Base-by-base conservation (phyloP, 2,888 invertebrate genomes). In the Hymenopus coronatus region DNA sequence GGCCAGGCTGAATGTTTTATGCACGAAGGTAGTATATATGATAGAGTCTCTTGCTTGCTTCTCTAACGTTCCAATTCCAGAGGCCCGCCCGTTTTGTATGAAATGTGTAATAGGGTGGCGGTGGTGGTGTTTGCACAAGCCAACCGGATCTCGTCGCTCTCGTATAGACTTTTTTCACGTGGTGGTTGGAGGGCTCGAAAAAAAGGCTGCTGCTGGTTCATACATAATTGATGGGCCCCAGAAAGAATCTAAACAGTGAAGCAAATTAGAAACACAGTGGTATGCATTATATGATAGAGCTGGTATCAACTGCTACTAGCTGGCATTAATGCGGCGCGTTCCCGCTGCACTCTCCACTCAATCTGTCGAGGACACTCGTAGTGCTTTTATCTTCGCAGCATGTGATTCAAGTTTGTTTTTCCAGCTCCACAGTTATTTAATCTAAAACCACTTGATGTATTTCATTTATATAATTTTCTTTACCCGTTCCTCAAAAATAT, bases 161-260 rank as follows among this genome's bases (percentile, higher is more conserved):
- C 82, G 28, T 87, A 87, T 81, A 87, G 85, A 85, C 85, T 85
- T 84, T 84, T 85, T n/a, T 25, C 40, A 46, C 85, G 25, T 70
- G 54, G 54, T 70, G 15, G 54, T 15, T 20, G 54, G 85, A 40
- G 46, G 27, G 85, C 25, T 46, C n/a, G n/a, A 85, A 85, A 88
- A 83, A 88, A 83, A 84, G 83, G 54, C 54, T 70, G 54, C 82
- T 28, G 82, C 54, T 82, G 87, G 82, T 87, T 87, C 86, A 86
- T 88, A 84, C 85, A 89, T 89, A 88, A 88, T 88, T 85, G 85
- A 89, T 83, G 89, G 82, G 25, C 54, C 85, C 46, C 81, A 54
- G 89, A 87, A 90, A 90, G 90, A 89, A 88, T 88, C 88, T 89
- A 90, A 90, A 90, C 90, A 90, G 88, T 88, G 89, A 70, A 88